Evolutionary conservation across 2,113 vertebrate genomes (phyloP).

Genomic region (Nettapus auritus): DNA sequence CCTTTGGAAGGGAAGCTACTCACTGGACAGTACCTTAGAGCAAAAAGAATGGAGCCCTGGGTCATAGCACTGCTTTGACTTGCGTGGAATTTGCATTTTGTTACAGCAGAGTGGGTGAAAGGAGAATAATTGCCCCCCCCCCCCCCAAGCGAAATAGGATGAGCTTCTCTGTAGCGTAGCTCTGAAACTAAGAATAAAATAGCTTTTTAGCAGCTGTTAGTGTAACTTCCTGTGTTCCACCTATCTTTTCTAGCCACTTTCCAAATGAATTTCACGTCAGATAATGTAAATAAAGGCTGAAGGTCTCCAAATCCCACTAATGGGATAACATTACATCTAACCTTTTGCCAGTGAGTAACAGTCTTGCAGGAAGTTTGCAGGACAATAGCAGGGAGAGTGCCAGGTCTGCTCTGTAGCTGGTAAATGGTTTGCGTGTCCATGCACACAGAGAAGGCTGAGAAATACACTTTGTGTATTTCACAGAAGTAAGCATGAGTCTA

Average conservation of each 20-base stretch:
- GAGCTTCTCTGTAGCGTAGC: not conserved
- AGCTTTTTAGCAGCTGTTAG: slow-evolving; percentile 23
- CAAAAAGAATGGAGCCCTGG: not conserved
- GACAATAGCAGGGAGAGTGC: slow-evolving; percentile 43
- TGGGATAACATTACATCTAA: slow-evolving; percentile 24
- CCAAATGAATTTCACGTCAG: slow-evolving; percentile 39
- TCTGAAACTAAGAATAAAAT: slow-evolving; percentile 5
- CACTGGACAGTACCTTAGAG: not conserved
- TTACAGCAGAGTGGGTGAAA: not conserved
- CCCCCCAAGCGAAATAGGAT: not conserved
- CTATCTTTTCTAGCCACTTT: slow-evolving; percentile 22
- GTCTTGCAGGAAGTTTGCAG: slow-evolving; percentile 49
- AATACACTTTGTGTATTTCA: not conserved
- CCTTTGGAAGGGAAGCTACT: not conserved
- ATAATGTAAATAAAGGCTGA: slow-evolving; percentile 25
- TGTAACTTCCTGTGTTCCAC: slow-evolving; percentile 48
- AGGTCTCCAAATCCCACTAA: slow-evolving; percentile 38
- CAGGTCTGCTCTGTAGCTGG: not conserved
- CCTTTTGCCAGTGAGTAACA: slow-evolving; percentile 38
- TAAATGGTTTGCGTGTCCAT: not conserved
- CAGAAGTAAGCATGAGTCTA: not conserved
- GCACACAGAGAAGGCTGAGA: not conserved
- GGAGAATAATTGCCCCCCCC: not conserved
- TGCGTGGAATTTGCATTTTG: not conserved
- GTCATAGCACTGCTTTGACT: not conserved